These are phyloP conservation scores for Uropsilus gracilis DNA, from an alignment of 2,113 vertebrate species.

Conservation along the genomic window DNA sequence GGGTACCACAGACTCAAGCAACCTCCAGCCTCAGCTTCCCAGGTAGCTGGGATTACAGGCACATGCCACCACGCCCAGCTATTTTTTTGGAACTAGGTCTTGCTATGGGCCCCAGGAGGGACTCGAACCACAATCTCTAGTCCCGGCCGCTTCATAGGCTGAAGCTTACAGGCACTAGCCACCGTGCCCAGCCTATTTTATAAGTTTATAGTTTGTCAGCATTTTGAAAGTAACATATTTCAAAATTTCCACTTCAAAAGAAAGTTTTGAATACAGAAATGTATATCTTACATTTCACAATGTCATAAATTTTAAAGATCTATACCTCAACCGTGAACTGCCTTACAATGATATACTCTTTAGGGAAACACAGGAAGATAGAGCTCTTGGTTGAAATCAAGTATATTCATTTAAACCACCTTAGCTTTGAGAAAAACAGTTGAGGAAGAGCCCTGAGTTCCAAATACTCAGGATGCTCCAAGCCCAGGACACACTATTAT, in stretches of 20 bases:
- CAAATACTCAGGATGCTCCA: not conserved
- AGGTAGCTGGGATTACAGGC: too few species aligned
- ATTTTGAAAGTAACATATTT: conserved; percentile 5
- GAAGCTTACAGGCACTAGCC: too few species aligned
- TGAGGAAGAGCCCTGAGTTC: not conserved
- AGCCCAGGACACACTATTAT: not conserved
- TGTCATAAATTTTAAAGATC: not conserved
- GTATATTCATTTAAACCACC: not conserved
- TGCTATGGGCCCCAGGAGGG: too few species aligned
- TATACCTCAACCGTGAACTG: not conserved
- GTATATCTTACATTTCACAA: too few species aligned
- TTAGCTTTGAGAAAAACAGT: not conserved
- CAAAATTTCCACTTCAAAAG: conserved; percentile 18
- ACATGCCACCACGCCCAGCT: too few species aligned
- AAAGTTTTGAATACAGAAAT: not conserved
- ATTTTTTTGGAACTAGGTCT: too few species aligned
- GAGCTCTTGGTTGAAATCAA: not conserved
- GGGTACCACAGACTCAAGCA: too few species aligned
- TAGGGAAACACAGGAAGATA: not conserved
- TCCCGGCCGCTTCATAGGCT: too few species aligned
- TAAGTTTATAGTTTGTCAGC: not conserved
- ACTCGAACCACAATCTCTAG: too few species aligned
- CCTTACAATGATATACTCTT: not conserved
- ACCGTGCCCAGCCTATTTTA: too few species aligned
- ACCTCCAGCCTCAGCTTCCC: too few species aligned